Evolutionary conservation across 1,140 invertebrate species (phyloP).

Genomic region (Battus philenor): DNA sequence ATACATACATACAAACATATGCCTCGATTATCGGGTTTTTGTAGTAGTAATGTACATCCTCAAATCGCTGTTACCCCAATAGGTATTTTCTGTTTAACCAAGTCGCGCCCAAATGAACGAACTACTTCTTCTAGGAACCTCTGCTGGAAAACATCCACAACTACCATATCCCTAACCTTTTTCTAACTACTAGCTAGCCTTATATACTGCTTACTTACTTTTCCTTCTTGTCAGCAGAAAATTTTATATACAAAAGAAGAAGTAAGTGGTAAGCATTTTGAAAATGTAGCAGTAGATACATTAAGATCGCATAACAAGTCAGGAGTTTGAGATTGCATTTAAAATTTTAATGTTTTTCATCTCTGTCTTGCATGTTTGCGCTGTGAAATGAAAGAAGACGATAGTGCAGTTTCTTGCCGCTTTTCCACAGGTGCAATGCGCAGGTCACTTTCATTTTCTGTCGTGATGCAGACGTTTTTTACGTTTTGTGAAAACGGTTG

Average conservation of each 20-base stretch:
- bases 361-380: background rate
- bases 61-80: slow-evolving; percentile 2
- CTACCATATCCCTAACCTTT: background rate
- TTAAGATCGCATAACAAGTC: background rate
- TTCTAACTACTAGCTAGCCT: too few species aligned
- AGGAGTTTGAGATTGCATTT: slow-evolving; percentile 3
- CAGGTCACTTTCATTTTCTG: slow-evolving; percentile 30
- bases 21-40: too few species aligned
- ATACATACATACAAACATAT: too few species aligned
- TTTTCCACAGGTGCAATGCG: slow-evolving; percentile 21
- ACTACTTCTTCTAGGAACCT: background rate
- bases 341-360: background rate
- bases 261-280: slow-evolving; percentile 7
- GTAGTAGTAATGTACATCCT: background rate
- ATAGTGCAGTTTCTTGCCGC: slow-evolving; percentile 3
- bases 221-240: background rate
- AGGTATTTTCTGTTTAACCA: background rate
- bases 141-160: background rate
- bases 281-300: slow-evolving; percentile 8
- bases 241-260: background rate
- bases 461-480: slow-evolving; percentile 29
- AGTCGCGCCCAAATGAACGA: background rate
- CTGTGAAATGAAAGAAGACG: background rate
- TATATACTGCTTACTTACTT: too few species aligned
- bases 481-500: too few species aligned